Evolutionary conservation across 2,113 vertebrate genomes (phyloP).

Genomic region (Macrotus californicus): DNA sequence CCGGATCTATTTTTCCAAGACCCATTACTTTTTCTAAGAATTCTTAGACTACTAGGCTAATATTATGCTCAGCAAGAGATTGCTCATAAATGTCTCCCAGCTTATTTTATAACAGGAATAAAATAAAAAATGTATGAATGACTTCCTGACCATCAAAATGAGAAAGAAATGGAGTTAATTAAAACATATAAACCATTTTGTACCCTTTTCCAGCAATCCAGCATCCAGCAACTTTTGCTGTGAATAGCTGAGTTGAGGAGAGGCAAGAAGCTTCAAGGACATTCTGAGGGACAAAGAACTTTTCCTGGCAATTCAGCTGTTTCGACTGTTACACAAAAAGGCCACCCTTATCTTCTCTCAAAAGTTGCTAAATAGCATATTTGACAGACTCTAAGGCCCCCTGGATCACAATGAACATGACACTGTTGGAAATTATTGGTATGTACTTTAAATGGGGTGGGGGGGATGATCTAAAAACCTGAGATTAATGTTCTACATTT

Average conservation of each 20-base stretch:
- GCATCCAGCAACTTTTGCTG: neutral
- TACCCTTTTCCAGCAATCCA: neutral
- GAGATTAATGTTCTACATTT: neutral
- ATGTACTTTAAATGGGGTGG: neutral
- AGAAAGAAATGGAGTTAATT: slow-evolving; percentile 32
- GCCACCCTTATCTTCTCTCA: neutral
- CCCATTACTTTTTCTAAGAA: slow-evolving; percentile 47
- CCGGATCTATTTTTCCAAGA: slow-evolving; percentile 19
- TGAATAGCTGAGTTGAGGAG: neutral
- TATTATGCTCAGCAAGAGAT: slow-evolving; percentile 23
- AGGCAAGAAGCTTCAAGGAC: neutral
- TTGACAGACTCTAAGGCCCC: neutral
- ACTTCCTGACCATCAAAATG: neutral
- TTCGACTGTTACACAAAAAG: neutral
- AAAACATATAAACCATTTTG: slow-evolving; percentile 33
- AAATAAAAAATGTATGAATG: neutral
- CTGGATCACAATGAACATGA: neutral
- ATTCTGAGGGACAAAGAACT: neutral
- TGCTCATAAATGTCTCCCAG: slow-evolving; percentile 17
- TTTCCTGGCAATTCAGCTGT: neutral
- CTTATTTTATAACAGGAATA: slow-evolving; percentile 34
- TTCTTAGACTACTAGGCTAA: slow-evolving; percentile 27
- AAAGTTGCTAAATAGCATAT: neutral
- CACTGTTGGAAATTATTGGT: neutral
- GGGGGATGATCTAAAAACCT: neutral